These are phyloP conservation scores for Gobio gobio DNA, from an alignment of 2,113 vertebrate species.

Conservation along the genomic window DNA sequence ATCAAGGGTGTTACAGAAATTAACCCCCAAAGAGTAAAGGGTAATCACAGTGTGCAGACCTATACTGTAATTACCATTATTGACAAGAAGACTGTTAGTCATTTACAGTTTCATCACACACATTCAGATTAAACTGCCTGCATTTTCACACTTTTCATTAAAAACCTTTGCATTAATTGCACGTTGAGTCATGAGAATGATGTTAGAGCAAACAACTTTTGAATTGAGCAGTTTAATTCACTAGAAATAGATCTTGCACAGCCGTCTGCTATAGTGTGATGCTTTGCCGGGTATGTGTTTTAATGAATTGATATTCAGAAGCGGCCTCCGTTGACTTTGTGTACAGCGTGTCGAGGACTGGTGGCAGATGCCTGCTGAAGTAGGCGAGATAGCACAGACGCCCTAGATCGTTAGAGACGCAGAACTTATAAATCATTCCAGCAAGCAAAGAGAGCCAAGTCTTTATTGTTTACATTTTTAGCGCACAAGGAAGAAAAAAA, in stretches of 20 bases:
- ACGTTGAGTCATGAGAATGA: constrained; percentile 38
- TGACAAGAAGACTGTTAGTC: not conserved
- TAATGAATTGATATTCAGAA: constrained; percentile 56
- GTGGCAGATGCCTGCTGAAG: constrained; percentile 57
- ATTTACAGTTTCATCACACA: not conserved
- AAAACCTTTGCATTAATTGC: constrained; percentile 27
- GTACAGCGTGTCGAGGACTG: constrained; percentile 44
- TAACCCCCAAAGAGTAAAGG: constrained; percentile 68
- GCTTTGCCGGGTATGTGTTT: constrained; percentile 39
- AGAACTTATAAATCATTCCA: constrained; percentile 56
- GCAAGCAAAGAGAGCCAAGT: constrained; percentile 7
- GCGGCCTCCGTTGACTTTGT: constrained; percentile 50
- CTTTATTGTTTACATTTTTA: constrained; percentile 43
- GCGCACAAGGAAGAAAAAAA: not conserved
- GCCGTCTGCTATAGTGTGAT: constrained; percentile 24
- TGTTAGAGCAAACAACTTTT: constrained; percentile 30
- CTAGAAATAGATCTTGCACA: constrained; percentile 31
- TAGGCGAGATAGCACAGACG: constrained; percentile 56
- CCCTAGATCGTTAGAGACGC: constrained; percentile 44
- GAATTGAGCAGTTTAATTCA: constrained; percentile 33
- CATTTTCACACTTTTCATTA: not conserved
- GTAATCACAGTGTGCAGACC: not conserved
- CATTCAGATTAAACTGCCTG: not conserved
- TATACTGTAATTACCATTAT: constrained; percentile 24
- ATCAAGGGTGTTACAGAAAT: constrained; percentile 80